Conservation (phyloP, 2,888 invertebrate species). For the Pilophorus perplexus region DNA sequence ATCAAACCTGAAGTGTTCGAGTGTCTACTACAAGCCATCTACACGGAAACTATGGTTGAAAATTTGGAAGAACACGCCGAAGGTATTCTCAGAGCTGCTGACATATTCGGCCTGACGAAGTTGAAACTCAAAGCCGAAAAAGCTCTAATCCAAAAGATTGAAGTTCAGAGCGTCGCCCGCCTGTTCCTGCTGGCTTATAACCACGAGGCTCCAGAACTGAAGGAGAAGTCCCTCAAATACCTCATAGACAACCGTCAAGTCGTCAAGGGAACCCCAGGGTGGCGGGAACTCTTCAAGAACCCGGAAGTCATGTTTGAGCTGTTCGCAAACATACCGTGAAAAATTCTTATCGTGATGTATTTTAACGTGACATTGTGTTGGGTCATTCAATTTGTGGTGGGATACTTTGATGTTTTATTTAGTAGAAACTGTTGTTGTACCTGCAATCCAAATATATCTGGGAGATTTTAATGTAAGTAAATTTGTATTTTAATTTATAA, state of each 20-base stretch:
- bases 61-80: background rate
- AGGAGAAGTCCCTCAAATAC: background rate
- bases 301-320: slow-evolving; percentile 3
- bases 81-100: background rate
- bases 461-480: too few species aligned
- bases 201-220: background rate
- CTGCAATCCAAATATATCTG: too few species aligned
- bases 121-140: background rate
- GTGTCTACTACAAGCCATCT: background rate
- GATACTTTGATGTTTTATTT: too few species aligned
- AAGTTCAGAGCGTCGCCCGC: background rate
- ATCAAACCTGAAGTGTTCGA: slow-evolving; percentile 6
- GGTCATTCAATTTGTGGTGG: too few species aligned
- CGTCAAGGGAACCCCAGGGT: background rate
- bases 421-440: too few species aligned
- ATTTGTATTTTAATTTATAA: too few species aligned
- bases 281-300: background rate
- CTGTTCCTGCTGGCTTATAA: background rate
- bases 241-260: background rate
- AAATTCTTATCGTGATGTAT: too few species aligned
- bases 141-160: background rate
- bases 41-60: background rate
- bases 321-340: too few species aligned
- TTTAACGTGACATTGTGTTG: background rate
- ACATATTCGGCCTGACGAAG: background rate